These are phyloP conservation scores for Nemotelus nigrinus DNA, from an alignment of 2,888 invertebrate genomes.

Conservation along the genomic window DNA sequence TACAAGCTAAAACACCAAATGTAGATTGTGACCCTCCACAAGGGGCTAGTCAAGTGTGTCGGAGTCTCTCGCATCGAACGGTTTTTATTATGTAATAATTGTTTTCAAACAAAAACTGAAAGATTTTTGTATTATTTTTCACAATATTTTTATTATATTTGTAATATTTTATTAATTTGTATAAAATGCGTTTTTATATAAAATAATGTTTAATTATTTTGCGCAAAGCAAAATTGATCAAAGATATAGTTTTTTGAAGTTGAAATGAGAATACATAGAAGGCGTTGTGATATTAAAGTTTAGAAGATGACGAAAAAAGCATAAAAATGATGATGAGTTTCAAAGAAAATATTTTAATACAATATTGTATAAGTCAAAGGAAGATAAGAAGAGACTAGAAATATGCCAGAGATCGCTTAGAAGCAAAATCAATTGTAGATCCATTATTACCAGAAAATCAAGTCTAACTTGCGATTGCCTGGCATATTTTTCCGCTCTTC, in stretches of 20 bases:
- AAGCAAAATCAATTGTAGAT: no score
- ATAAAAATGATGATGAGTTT: conserved; percentile 15
- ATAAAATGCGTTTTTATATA: conserved; percentile 56
- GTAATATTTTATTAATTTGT: conserved; percentile 55
- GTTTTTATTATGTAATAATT: conserved; percentile 22
- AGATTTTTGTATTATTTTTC: conserved; percentile 30
- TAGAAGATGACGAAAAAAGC: conserved; percentile 22
- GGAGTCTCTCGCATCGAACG: conserved; percentile 9
- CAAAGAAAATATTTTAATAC: conserved; percentile 55
- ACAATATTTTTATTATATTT: conserved; percentile 49
- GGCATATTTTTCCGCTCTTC: no score
- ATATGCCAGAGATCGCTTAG: no score
- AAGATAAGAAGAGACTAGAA: conserved; percentile 1
- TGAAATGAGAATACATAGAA: conserved; percentile 53
- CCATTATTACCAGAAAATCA: no score
- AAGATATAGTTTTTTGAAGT: conserved; percentile 33
- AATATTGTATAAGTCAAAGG: conserved; percentile 7
- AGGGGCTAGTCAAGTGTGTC: conserved; percentile 28
- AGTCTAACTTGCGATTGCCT: no score
- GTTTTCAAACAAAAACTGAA: background rate
- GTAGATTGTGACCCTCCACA: conserved; percentile 14
- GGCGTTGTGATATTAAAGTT: conserved; percentile 65
- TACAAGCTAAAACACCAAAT: background rate
- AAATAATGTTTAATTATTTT: conserved; percentile 48
- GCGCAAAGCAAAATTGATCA: conserved; percentile 33